phyloP scores from a whole-genome alignment of 1,140 invertebrate genomes.

The Zaprionus taronus region DNA sequence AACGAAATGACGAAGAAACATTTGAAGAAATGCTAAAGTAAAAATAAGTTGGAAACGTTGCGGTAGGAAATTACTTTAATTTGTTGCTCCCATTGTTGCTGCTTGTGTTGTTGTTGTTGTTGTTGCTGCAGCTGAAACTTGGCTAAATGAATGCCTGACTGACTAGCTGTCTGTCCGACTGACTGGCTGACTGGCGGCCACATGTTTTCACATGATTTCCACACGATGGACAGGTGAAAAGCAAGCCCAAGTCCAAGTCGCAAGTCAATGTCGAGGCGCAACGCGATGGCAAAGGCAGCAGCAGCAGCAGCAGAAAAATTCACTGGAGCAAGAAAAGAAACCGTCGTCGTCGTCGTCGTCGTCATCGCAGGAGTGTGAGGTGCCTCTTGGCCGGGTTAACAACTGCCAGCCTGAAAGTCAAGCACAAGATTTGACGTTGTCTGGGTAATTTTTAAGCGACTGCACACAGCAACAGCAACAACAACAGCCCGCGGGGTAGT shows the following conservation, averaged over 20 bases:
- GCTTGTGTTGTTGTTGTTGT: conserved; percentile 1
- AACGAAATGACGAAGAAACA: conserved; percentile 11
- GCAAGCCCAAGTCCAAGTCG: conserved; percentile 64
- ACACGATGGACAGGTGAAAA: conserved; percentile 81
- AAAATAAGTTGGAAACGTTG: conserved; percentile 63
- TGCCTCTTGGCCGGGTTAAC: conserved; percentile 51
- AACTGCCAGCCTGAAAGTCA: conserved; percentile 63
- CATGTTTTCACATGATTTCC: conserved; percentile 83
- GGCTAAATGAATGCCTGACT: conserved; percentile 75
- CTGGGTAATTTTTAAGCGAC: conserved; percentile 51
- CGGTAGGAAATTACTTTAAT: conserved; percentile 82
- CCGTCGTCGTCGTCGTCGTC: conserved; percentile 11
- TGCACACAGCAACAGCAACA: conserved; percentile 36
- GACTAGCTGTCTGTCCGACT: conserved; percentile 50
- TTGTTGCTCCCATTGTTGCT: conserved; percentile 68
- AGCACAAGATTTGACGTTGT: conserved; percentile 66
- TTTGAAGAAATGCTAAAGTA: conserved; percentile 39
- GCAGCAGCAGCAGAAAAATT: conserved; percentile 31
- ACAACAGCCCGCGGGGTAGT: conserved; percentile 41
- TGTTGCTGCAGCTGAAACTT: conserved; percentile 63
- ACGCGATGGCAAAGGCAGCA: conserved; percentile 20
- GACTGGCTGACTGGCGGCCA: conserved; percentile 70
- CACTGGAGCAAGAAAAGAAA: conserved; percentile 65
- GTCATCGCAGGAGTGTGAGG: conserved; percentile 15
- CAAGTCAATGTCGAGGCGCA: conserved; percentile 16